Evolutionary conservation across 2,888 invertebrate genomes (phyloP), one percentile per base, ranked within the genome.

Genomic region (Xanthostigma xanthostigma): DNA sequence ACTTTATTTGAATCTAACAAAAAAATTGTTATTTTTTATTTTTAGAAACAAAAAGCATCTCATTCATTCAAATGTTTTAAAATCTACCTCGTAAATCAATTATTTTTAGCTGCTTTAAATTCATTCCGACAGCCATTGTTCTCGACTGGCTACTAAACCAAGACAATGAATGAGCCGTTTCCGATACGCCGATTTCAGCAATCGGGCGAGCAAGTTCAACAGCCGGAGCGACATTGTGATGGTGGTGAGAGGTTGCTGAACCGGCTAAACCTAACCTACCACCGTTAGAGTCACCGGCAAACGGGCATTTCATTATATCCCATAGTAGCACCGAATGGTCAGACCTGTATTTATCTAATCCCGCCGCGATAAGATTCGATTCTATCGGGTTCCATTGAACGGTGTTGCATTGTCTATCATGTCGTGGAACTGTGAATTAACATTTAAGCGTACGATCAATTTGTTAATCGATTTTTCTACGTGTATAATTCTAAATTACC

Each of bases 301-400:
- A 57, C 1, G 73, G 65, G 57, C 70, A 68, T 56, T 73, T 74
- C 41, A 68, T 64, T 12, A 89, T 81, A 65, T 96, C 94, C 93
- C 94, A 96, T 43, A 95, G 74, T 8, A 90, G 72, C 39, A 95
- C 79, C 50, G 89, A 90, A 63, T 84, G 82, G 65, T 95, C 95
- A 37, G 86, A 84, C 53, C 92, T 77, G 62, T 90, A 84, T 62
- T 89, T 90, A 59, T 95, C 95, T 58, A 94, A 74, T 0, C 90
- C 94, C 48, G 84, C 85, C 0, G 88, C 90, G 50, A 95, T 68
- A 56, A 92, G 71, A 64, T 89, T 84, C 17, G 77, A 75, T 57
- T 94, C 91, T 10, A 75, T 67, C 35, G 83, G 84, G 65, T 88
- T 92, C 93, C 94, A 95, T 35, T 86, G 78, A 11, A 96, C 76